These are phyloP conservation scores for Punctoribates punctum DNA, from an alignment of 2,888 invertebrate species.

Conservation along the genomic window DNA sequence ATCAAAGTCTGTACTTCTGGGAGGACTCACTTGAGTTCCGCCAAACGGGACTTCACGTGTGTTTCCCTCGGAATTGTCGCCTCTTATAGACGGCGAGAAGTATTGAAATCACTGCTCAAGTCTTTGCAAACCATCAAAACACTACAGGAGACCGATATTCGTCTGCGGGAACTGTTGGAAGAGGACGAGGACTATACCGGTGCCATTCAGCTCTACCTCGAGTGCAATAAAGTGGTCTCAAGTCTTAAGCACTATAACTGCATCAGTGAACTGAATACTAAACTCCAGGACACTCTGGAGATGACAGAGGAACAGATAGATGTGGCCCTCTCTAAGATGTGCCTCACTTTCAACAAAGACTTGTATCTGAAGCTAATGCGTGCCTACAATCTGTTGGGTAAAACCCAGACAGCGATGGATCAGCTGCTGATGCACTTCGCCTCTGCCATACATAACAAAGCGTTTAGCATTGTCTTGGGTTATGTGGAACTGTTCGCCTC, in stretches of 20 bases:
- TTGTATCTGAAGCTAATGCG: slow-evolving; percentile 77
- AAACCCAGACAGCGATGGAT: slow-evolving; percentile 87
- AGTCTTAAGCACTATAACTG: slow-evolving; percentile 85
- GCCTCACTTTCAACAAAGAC: slow-evolving; percentile 53
- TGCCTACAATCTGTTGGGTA: slow-evolving; percentile 83
- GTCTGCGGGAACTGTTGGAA: slow-evolving; percentile 70
- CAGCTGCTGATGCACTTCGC: slow-evolving; percentile 92
- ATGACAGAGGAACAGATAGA: slow-evolving; percentile 88
- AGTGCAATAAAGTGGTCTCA: slow-evolving; percentile 78
- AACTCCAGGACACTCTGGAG: slow-evolving; percentile 83
- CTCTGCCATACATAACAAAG: slow-evolving; percentile 69
- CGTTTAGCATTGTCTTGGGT: slow-evolving; percentile 56
- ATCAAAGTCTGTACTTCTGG: slow-evolving; percentile 65
- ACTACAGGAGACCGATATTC: slow-evolving; percentile 76
- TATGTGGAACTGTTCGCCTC: slow-evolving; percentile 58
- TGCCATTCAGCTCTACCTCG: slow-evolving; percentile 81
- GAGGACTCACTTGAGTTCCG: slow-evolving; percentile 60
- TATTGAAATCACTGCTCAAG: slow-evolving; percentile 71
- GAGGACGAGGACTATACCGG: slow-evolving; percentile 78
- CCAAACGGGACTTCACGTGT: slow-evolving; percentile 75
- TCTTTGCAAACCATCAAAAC: slow-evolving; percentile 76
- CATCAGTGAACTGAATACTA: slow-evolving; percentile 73
- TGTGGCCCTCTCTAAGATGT: slow-evolving; percentile 72
- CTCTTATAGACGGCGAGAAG: slow-evolving; percentile 81
- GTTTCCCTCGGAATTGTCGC: slow-evolving; percentile 84